These are phyloP conservation scores for Apotomis betuletana DNA, from an alignment of 2,888 invertebrate genomes.

Conservation along the genomic window DNA sequence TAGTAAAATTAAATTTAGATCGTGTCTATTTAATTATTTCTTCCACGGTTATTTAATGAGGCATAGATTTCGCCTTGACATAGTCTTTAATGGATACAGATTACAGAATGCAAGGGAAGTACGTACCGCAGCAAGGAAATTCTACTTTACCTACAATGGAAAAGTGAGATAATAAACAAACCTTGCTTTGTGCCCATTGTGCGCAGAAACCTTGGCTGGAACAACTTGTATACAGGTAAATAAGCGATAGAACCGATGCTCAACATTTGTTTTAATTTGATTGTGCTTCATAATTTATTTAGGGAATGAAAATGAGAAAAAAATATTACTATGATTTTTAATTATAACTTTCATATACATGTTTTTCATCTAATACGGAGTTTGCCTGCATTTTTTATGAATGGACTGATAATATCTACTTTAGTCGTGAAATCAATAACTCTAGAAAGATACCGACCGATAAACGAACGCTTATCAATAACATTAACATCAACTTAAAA, in stretches of 20 bases:
- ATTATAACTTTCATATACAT: no score
- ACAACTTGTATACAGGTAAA: constrained; percentile 42
- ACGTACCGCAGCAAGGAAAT: constrained; percentile 56
- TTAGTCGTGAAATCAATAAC: no score
- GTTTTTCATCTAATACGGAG: no score
- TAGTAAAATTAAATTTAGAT: constrained; percentile 66
- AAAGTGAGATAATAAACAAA: constrained; percentile 54
- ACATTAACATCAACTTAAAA: no score
- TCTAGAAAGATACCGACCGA: no score
- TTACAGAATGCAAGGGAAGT: constrained; percentile 63
- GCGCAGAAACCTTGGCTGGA: constrained; percentile 33
- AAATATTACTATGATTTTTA: no score
- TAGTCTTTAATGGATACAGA: constrained; percentile 54
- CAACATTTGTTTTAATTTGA: background rate
- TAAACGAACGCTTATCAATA: no score
- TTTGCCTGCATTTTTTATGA: no score
- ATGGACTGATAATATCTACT: no score
- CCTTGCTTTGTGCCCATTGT: constrained; percentile 46
- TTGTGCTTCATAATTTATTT: no score
- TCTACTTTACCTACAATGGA: constrained; percentile 57
- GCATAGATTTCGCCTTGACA: constrained; percentile 65
- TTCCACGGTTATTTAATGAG: constrained; percentile 63
- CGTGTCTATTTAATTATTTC: constrained; percentile 65
- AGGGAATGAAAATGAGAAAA: no score
- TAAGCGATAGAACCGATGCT: constrained; percentile 36